phyloP scores from a whole-genome alignment of 2,888 invertebrate species.

The Hypolimnas misippus region DNA sequence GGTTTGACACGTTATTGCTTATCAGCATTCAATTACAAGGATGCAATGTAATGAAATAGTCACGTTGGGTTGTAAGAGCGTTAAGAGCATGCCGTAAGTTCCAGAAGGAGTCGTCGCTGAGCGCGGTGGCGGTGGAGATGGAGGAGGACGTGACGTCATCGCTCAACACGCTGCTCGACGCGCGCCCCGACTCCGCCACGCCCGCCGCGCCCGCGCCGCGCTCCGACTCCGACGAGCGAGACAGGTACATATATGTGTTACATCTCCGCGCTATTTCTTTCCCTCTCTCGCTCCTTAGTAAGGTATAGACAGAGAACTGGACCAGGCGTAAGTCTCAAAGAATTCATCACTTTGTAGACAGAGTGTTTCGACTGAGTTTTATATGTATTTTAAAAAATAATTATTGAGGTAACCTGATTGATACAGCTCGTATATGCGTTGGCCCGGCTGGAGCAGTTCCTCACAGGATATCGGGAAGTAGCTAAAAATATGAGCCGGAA shows the following conservation, averaged over 20 bases:
- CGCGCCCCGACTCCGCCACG: constrained; percentile 84
- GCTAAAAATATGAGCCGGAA: too few species aligned
- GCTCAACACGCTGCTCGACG: constrained; percentile 94
- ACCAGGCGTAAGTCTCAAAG: too few species aligned
- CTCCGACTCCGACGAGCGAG: constrained; percentile 67
- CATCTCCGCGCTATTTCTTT: not conserved
- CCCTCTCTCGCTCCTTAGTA: not conserved
- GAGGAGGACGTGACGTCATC: constrained; percentile 97
- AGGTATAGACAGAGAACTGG: too few species aligned
- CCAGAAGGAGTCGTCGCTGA: constrained; percentile 90
- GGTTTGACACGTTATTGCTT: not conserved
- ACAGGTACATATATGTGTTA: constrained; percentile 70
- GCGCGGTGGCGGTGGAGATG: constrained; percentile 94
- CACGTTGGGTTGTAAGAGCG: not conserved
- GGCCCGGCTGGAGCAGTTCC: too few species aligned
- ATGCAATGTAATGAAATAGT: not conserved
- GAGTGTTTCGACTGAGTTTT: too few species aligned
- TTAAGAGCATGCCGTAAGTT: constrained; percentile 60
- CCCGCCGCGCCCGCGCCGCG: constrained; percentile 73
- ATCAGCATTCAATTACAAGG: too few species aligned
- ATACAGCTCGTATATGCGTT: too few species aligned
- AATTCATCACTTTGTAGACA: too few species aligned
- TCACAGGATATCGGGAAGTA: too few species aligned
- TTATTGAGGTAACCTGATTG: too few species aligned
- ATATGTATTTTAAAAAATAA: too few species aligned